phyloP scores from a whole-genome alignment of 2,888 invertebrate genomes.

The Operophtera brumata region DNA sequence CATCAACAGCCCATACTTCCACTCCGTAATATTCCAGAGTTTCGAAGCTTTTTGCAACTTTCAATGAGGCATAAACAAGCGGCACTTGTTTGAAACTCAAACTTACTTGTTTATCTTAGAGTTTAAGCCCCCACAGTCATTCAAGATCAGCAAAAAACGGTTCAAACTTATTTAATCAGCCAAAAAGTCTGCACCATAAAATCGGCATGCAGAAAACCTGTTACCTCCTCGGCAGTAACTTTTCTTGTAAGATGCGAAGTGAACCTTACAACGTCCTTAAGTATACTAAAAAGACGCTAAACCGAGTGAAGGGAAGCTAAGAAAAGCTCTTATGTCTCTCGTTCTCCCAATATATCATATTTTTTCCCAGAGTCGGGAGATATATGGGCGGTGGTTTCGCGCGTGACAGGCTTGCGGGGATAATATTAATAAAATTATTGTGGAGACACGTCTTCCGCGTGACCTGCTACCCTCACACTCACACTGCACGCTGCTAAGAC shows the following conservation, averaged over 20 bases:
- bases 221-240: slow-evolving; percentile 26
- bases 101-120: slow-evolving; percentile 14
- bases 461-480: slow-evolving; percentile 55
- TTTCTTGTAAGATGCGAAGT: slow-evolving; percentile 17
- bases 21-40: slow-evolving; percentile 3
- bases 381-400: slow-evolving; percentile 73
- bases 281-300: slow-evolving; percentile 62
- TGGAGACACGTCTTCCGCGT: slow-evolving; percentile 68
- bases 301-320: slow-evolving; percentile 61
- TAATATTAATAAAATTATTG: slow-evolving; percentile 81
- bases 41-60: slow-evolving; percentile 13
- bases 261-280: slow-evolving; percentile 28
- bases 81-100: slow-evolving; percentile 19
- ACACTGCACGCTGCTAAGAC: slow-evolving; percentile 35
- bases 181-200: slow-evolving; percentile 28
- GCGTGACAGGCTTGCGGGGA: slow-evolving; percentile 76
- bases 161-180: slow-evolving; percentile 31
- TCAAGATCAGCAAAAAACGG: slow-evolving; percentile 17
- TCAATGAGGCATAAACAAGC: slow-evolving; percentile 13
- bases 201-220: slow-evolving; percentile 29
- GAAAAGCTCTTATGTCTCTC: slow-evolving; percentile 71
- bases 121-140: slow-evolving; percentile 14
- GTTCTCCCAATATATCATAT: slow-evolving; percentile 79
- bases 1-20: not conserved
- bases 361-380: slow-evolving; percentile 70